Evolutionary conservation across 2,113 vertebrate species (phyloP), one percentile per base, ranked within the genome.

Genomic region (Rostratula benghalensis): DNA sequence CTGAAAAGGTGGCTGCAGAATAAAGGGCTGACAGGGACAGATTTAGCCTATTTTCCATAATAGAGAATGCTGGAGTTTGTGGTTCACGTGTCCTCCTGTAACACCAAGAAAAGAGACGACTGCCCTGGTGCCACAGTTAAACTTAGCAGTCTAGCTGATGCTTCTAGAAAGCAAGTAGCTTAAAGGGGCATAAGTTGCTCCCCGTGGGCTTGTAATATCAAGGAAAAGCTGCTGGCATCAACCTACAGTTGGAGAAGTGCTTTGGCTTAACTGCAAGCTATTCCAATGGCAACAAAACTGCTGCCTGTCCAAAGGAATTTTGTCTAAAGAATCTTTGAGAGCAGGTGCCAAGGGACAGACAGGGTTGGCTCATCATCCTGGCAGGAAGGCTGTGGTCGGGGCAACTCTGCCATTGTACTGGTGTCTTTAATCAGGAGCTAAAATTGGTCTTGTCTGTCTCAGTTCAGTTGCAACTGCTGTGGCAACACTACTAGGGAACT

Each of bases 231-330:
- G 59, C 59, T 90, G 64, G 37, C 70, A 76, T 83, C 61, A 79
- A 39, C 35, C 27, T 67, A 25, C 13, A 70, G 43, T 5, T 89
- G 46, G 43, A 83, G 74, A 94, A 92, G 48, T 71, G n/a, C 37
- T 83, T 86, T 90, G 64, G 46, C 37, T 89, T 74, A 74, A 83
- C 57, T 94, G 88, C 57, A 87, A 93, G 19, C 22, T 95, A 41
- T 76, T 83, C 57, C 54, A 73, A 15, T 31, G 16, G 35, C 69
- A 87, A 56, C 48, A 80, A 18, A 93, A 90, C 46, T 28, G 37
- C 37, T 88, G 37, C 17, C 6, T 57, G 53, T 53, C 51, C 28
- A 30, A 53, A 22, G 37, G 59, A 59, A 74, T 86, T 37, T 89
- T 64, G 13, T 70, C 67, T 63, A 41, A 74, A 71, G 67, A 53